Base-by-base conservation (phyloP, 1,140 invertebrate species). In the Atta colombica region DNA sequence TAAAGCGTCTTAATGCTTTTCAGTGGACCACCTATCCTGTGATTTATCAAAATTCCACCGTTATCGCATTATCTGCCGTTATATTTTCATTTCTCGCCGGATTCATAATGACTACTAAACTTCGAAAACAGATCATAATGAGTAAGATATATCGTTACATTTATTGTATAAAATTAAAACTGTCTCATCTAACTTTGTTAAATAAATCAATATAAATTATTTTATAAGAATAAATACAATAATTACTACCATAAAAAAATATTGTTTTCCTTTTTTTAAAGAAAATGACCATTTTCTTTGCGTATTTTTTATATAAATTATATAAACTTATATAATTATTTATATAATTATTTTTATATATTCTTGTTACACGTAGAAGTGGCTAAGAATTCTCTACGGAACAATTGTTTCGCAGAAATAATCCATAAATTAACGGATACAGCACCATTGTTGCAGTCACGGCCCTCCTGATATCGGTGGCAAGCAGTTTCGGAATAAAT, bases 1-100 rank as follows among this genome's bases (percentile, higher is more conserved):
- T 74, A 18, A 51, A 6, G 45, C 39, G 18, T 3, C 7, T 28
- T 71, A 10, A 14, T 55, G n/a, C 68, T 63, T 77, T 93, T 94
- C 78, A 95, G 95, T 94, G 94, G 69, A 86, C 88, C 25, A 91
- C 94, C 21, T 92, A 91, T 71, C 69, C 91, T 3, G 71, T 69
- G 3, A 82, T 95, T 49, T 95, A 94, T 72, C 87, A 92, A 18
- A 95, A 95, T 85, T 95, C 95, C 2, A 93, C 94, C 18, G 89
- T 93, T 6, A 95, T 95, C 28, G 94, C 94, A 4, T 55, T 89
- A 0, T 93, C 93, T 0, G 90, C 94, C 0, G 94, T 94, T 4
- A 7, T 80, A 2, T 92, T 94, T 60, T 91, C 92, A 21, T 94
- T 95, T 74, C 68, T 95, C 3, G 78, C 85, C 5, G 85, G 82